Percentiles rank a stretch among this genome's conserved stretches.
These are phyloP conservation scores for Pteropus rufus DNA, from an alignment of 2,797 vertebrate genomes.

Conservation along the genomic window DNA sequence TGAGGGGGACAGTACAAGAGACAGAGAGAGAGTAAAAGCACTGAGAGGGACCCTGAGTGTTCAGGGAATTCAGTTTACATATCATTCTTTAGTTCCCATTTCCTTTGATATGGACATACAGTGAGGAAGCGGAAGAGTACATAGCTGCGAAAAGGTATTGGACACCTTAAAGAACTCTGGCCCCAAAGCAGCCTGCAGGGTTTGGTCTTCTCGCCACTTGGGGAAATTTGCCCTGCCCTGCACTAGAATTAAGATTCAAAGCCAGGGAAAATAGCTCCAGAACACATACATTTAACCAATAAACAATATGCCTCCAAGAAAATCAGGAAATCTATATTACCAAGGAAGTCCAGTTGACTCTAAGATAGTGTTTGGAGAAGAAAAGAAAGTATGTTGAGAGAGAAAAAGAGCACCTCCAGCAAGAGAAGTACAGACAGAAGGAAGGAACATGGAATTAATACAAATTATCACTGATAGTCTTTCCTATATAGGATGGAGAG, in stretches of 20 bases:
- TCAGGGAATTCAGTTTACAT: too few relatives aligned
- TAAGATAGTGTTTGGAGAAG: background rate
- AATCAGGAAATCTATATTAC: background rate
- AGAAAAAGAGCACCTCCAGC: background rate
- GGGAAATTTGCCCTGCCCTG: too few relatives aligned
- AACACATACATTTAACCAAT: background rate
- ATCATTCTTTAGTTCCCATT: too few relatives aligned
- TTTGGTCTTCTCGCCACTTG: too few relatives aligned
- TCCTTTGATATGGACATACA: too few relatives aligned
- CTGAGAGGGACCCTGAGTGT: too few relatives aligned
- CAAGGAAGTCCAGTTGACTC: background rate
- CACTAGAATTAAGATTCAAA: background rate
- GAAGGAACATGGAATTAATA: background rate
- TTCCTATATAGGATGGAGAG: background rate
- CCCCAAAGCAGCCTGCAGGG: too few relatives aligned
- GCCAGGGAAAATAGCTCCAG: background rate
- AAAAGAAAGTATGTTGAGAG: background rate
- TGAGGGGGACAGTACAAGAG: too few relatives aligned
- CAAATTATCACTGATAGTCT: background rate
- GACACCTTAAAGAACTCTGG: too few relatives aligned
- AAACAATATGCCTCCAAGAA: background rate
- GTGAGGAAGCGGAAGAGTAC: too few relatives aligned
- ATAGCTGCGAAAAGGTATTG: too few relatives aligned
- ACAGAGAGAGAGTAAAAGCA: too few relatives aligned
- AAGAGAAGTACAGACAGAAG: background rate